Conservation (phyloP, 2,113 vertebrate genomes). For the Microcebus tavaratra region DNA sequence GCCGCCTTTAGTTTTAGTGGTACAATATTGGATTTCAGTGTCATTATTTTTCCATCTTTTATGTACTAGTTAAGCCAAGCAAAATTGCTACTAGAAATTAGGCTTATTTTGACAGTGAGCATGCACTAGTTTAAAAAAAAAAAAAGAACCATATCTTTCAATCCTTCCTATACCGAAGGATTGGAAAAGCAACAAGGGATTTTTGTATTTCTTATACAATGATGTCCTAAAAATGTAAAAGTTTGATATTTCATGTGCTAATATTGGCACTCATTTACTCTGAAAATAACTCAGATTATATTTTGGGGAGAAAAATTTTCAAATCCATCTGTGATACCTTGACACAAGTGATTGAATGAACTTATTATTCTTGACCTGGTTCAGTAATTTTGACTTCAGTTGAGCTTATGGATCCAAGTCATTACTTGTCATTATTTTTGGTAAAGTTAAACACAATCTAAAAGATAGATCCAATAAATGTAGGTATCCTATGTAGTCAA, state of each 20-base stretch:
- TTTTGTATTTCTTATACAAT: not conserved
- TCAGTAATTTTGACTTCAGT: not conserved
- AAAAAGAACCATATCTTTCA: not conserved
- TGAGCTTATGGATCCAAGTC: not conserved
- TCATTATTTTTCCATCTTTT: slow-evolving; percentile 44
- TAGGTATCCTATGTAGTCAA: not conserved
- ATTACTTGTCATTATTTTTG: not conserved
- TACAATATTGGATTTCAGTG: slow-evolving; percentile 40
- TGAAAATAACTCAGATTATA: not conserved
- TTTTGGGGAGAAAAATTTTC: slow-evolving; percentile 21
- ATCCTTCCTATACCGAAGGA: not conserved
- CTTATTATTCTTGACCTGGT: not conserved
- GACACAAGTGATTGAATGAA: not conserved
- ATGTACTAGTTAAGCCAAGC: not conserved
- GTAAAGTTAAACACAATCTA: not conserved
- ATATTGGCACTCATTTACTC: not conserved
- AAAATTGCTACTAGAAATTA: slow-evolving; percentile 16
- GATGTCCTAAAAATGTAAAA: not conserved
- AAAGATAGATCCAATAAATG: not conserved
- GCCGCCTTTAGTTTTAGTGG: not conserved
- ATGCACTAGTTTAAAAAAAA: slow-evolving; percentile 25
- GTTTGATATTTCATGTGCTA: not conserved
- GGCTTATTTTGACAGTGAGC: not conserved
- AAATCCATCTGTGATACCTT: not conserved
- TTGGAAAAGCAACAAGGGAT: not conserved